phyloP scores from a whole-genome alignment of 2,113 vertebrate genomes.

The Monarcha castaneiventris region DNA sequence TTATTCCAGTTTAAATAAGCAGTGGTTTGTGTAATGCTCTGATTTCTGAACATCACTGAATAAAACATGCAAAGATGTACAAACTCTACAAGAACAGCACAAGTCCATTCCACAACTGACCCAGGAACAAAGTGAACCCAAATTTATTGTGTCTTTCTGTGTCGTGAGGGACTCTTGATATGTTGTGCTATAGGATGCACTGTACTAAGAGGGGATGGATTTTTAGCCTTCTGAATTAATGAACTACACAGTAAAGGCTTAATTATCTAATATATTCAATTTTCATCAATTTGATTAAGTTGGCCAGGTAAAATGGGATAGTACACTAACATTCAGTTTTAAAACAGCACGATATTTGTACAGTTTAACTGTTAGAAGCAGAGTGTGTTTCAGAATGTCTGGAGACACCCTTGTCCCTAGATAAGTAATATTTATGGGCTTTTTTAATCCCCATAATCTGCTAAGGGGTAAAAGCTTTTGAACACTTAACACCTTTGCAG shows the following conservation, averaged over 20 bases:
- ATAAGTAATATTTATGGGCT: neutral
- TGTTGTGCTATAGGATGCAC: neutral
- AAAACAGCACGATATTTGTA: neutral
- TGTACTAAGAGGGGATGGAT: neutral
- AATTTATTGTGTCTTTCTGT: neutral
- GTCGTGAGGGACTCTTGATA: neutral
- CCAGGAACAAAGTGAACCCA: neutral
- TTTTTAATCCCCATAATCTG: neutral
- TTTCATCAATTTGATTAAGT: neutral
- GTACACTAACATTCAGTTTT: neutral
- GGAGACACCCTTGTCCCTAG: neutral
- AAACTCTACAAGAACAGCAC: neutral
- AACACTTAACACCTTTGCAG: neutral
- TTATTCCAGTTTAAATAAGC: slow-evolving; percentile 39
- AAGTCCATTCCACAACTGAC: neutral
- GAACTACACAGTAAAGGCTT: neutral
- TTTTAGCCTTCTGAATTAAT: neutral
- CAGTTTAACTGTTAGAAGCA: neutral
- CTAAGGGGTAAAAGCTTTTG: neutral
- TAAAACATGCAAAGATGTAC: slow-evolving; percentile 37
- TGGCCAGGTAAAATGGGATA: neutral
- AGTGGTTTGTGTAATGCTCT: slow-evolving; percentile 43
- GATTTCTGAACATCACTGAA: slow-evolving; percentile 27
- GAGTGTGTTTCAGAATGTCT: neutral
- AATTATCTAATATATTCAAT: neutral